Evolutionary conservation across 2,888 invertebrate species (phyloP).

Genomic region (Polydesmus complanatus): DNA sequence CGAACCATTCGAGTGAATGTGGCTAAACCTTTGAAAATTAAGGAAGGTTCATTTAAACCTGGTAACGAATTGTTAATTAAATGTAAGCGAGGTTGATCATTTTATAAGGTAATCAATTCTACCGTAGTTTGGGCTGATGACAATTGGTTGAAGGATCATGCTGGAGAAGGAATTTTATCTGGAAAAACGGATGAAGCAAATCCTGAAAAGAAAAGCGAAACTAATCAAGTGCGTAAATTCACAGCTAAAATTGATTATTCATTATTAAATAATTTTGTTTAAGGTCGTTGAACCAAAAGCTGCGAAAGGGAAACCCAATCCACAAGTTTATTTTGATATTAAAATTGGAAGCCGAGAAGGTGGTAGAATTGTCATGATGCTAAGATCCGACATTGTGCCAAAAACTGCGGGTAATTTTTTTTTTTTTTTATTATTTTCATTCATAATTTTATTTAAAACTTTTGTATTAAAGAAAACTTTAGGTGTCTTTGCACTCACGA

Average conservation of each 20-base stretch:
- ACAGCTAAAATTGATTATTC: not conserved
- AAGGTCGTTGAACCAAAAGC: conserved; percentile 29
- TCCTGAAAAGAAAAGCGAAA: conserved; percentile 20
- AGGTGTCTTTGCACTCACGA: conserved; percentile 86
- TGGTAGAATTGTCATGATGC: conserved; percentile 81
- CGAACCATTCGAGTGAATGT: conserved; percentile 89
- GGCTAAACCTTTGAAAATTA: conserved; percentile 91
- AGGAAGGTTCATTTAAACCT: conserved; percentile 84
- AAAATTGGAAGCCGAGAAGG: conserved; percentile 74
- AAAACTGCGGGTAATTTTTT: conserved; percentile 52
- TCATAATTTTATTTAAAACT: not conserved
- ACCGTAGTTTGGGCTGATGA: conserved; percentile 96
- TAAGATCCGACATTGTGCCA: conserved; percentile 84
- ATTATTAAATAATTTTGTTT: not conserved
- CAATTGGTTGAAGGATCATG: conserved; percentile 93
- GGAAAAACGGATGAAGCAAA: conserved; percentile 22
- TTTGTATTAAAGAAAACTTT: conserved; percentile 50
- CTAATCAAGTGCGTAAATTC: not conserved
- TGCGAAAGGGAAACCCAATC: conserved; percentile 30
- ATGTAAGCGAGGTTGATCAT: not conserved
- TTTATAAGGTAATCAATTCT: not conserved
- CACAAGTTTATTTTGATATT: conserved; percentile 92
- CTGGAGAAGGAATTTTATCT: conserved; percentile 61
- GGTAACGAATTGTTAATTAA: conserved; percentile 24
- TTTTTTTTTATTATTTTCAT: not conserved